phyloP scores from a whole-genome alignment of 1,140 invertebrate species.

The Hycleus cichorii region DNA sequence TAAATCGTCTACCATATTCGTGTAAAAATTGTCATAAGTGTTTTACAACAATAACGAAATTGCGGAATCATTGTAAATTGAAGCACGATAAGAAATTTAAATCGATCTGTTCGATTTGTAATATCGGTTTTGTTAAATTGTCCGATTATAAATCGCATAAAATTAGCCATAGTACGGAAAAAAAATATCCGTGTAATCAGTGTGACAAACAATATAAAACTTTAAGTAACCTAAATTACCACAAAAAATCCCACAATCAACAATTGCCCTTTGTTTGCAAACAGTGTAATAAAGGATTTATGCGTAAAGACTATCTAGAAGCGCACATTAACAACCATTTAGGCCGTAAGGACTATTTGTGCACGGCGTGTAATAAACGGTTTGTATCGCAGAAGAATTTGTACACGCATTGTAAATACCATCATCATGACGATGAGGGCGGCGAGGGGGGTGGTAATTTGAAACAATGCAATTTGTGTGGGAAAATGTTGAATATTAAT shows the following conservation, averaged over 20 bases:
- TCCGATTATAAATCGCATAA: conserved; percentile 37
- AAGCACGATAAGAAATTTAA: conserved; percentile 38
- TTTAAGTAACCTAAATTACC: conserved; percentile 37
- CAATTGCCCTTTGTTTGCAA: conserved; percentile 29
- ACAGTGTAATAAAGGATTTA: conserved; percentile 36
- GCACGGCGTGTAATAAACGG: conserved; percentile 31
- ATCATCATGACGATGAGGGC: conserved; percentile 7
- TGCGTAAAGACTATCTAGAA: conserved; percentile 37
- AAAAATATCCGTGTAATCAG: conserved; percentile 31
- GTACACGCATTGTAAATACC: conserved; percentile 35
- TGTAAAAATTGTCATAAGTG: conserved; percentile 36
- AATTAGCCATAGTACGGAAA: conserved; percentile 32
- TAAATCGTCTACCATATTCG: conserved; percentile 29
- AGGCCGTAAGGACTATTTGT: conserved; percentile 34
- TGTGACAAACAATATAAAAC: conserved; percentile 36
- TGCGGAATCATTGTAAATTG: conserved; percentile 33
- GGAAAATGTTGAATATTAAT: conserved; percentile 26
- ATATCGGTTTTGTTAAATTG: conserved; percentile 36
- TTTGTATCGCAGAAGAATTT: conserved; percentile 37
- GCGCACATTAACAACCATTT: conserved; percentile 35
- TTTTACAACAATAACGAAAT: conserved; percentile 32
- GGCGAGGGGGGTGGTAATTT: conserved; percentile 9
- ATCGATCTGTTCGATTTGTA: conserved; percentile 36
- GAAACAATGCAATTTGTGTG: conserved; percentile 31
- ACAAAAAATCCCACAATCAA: conserved; percentile 35